phyloP scores from a whole-genome alignment of 2,888 invertebrate species.

The Acleris laterana region DNA sequence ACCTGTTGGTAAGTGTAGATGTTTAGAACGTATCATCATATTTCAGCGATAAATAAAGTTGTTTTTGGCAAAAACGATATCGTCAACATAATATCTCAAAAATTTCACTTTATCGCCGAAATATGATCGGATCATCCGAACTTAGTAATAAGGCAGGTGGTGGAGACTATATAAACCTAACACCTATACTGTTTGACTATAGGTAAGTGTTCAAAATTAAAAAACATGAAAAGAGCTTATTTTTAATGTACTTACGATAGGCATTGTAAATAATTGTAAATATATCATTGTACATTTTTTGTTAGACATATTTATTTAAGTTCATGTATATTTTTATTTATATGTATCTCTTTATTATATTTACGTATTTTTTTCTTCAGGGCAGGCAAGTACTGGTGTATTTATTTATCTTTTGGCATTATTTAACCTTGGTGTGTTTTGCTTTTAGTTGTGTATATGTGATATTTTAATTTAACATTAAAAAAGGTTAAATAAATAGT shows the following conservation, averaged over 20 bases:
- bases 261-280: conserved; percentile 9
- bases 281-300: conserved; percentile 12
- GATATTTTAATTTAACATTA: conserved; percentile 11
- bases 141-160: neutral
- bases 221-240: too few species aligned
- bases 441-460: conserved; percentile 36
- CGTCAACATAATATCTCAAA: neutral
- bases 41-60: conserved; percentile 15
- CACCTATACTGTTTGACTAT: too few species aligned
- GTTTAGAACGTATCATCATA: conserved; percentile 10
- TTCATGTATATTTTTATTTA: conserved; percentile 25
- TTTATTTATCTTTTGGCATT: conserved; percentile 12
- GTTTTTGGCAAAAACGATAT: neutral
- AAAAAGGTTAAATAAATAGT: too few species aligned
- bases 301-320: conserved; percentile 2
- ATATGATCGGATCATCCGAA: conserved; percentile 4
- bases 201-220: too few species aligned
- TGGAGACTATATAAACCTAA: neutral
- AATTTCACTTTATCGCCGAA: conserved; percentile 16
- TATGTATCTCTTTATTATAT: conserved; percentile 13
- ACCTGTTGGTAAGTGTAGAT: conserved; percentile 72
- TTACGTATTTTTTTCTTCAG: conserved; percentile 31
- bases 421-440: conserved; percentile 37
- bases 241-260: neutral
- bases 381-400: conserved; percentile 30